Evolutionary conservation across 2,888 invertebrate genomes (phyloP).

Genomic region (Calliopum simillimum): DNA sequence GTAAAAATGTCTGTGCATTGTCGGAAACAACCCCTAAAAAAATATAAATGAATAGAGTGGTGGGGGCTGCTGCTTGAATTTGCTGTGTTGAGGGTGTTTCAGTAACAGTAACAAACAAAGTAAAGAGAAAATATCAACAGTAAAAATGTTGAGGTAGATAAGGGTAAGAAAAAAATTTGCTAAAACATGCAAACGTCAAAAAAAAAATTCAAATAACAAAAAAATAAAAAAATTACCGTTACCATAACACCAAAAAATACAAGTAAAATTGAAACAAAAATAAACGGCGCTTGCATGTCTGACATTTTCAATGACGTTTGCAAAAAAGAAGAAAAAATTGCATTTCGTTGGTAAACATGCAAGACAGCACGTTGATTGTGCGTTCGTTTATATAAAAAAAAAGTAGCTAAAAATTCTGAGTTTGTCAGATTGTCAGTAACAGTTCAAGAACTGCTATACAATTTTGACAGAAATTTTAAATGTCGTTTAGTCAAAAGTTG

Average conservation of each 20-base stretch:
- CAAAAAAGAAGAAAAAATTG: too few relatives aligned
- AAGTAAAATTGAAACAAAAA: not conserved
- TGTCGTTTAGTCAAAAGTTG: too few relatives aligned
- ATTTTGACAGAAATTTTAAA: too few relatives aligned
- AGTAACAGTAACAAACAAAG: not conserved
- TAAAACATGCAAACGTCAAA: conserved; percentile 36
- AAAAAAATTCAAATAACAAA: not conserved
- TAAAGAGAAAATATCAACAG: conserved; percentile 46
- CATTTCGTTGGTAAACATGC: too few relatives aligned
- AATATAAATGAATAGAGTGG: not conserved
- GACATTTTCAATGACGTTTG: not conserved
- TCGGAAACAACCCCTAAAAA: too few relatives aligned
- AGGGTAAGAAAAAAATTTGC: conserved; percentile 37
- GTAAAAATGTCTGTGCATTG: too few relatives aligned
- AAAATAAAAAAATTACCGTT: not conserved
- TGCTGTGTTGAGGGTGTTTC: not conserved
- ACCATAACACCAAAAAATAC: not conserved
- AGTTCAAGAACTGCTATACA: too few relatives aligned
- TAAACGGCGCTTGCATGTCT: not conserved
- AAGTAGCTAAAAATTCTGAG: too few relatives aligned
- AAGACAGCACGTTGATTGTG: too few relatives aligned
- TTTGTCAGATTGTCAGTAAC: too few relatives aligned
- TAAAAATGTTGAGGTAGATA: conserved; percentile 61
- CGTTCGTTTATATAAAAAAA: too few relatives aligned
- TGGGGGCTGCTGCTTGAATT: conserved; percentile 7